Evolutionary conservation across 1,140 invertebrate genomes (phyloP), one percentile per base, ranked within the genome.

Genomic region (Eufriesea mexicana): DNA sequence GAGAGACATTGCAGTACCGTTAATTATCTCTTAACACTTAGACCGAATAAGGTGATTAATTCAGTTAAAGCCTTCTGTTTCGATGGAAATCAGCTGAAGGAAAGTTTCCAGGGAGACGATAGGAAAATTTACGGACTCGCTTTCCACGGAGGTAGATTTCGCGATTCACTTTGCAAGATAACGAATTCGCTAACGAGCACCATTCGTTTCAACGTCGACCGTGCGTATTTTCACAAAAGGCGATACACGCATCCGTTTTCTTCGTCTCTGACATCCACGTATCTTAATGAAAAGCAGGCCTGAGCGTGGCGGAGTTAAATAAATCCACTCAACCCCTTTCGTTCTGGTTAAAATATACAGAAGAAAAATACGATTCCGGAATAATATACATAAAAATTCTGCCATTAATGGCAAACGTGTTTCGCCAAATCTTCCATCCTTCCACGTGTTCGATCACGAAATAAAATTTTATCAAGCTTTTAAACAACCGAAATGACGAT

Each of bases 101-200:
- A 5, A 55, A 57, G 42, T 42, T 67, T 47, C 64, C 20, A 47
- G 70, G 9, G 14, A 42, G 66, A 68, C 23, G 66, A 49, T 68
- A 54, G 28, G 70, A 9, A 72, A 72, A 54, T 71, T 71, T 55
- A 72, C 23, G 55, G 70, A 20, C 18, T 57, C 70, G 10, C 51
- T 42, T 72, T 35, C n/a, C 51, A 23, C 25, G 8, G 20, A 16
- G 51, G 28, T 35, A 35, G 47, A 61, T 71, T 75, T 81, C 70
- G 28, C 66, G 64, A 78, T 87, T 77, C 66, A 59, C 74, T 72
- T 87, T 72, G 66, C 81, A 75, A 78, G 78, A 85, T 85, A 85
- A 80, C 71, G 73, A 85, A 71, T 70, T 18, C 55, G 62, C 82
- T 88, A 86, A 86, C 77, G 78, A 86, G 70, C 68, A 64, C 75